phyloP scores from a whole-genome alignment of 2,113 vertebrate genomes.

The Crotalus helleri region DNA sequence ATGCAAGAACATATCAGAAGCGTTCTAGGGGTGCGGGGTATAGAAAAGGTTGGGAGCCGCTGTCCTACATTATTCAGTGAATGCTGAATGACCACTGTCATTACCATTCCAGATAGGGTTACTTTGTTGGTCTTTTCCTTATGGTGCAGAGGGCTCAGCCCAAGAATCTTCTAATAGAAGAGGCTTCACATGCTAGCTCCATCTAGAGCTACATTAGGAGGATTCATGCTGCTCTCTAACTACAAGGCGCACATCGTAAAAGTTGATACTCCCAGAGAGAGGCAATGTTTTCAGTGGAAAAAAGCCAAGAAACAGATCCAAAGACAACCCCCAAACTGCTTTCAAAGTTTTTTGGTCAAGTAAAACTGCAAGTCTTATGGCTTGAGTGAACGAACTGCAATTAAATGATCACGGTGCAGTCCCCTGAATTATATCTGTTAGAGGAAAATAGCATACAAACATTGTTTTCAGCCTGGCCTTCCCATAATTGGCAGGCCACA shows the following conservation, averaged over 20 bases:
- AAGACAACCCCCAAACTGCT: conserved; percentile 18
- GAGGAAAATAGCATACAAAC: conserved; percentile 42
- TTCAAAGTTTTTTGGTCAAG: conserved; percentile 46
- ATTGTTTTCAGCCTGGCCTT: background rate
- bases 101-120: background rate
- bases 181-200: background rate
- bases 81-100: background rate
- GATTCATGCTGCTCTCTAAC: conserved; percentile 1
- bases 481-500: background rate
- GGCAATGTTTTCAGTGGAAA: conserved; percentile 36
- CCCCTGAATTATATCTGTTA: conserved; percentile 43
- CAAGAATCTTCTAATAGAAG: background rate
- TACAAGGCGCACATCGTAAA: conserved; percentile 20
- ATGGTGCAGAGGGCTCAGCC: background rate
- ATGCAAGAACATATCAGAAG: no score
- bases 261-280: conserved; percentile 35
- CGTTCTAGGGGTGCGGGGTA: no score
- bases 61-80: background rate
- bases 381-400: conserved; percentile 58
- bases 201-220: conserved; percentile 12
- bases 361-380: conserved; percentile 28
- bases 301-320: conserved; percentile 30
- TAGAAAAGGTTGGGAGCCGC: no score
- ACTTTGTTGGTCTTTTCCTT: background rate
- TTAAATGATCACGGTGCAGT: conserved; percentile 44